Percentiles rank a stretch among this genome's conserved stretches.
Evolutionary conservation across 1,140 invertebrate genomes (phyloP).

Genomic region (Plectrocnemia conspersa): DNA sequence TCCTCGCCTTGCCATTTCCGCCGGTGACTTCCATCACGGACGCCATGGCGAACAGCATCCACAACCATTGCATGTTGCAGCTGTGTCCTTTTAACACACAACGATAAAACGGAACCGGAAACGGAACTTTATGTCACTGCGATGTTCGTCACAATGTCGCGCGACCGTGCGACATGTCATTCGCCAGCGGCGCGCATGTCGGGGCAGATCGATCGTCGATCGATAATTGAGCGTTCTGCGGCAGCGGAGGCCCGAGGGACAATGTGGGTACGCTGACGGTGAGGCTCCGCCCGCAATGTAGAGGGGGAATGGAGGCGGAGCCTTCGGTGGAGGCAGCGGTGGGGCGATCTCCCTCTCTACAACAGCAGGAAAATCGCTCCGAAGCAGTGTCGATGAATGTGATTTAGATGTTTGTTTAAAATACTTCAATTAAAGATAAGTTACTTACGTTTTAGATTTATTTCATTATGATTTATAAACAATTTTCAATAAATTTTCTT

Average conservation of each 20-base stretch:
- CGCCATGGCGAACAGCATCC: constrained; percentile 45
- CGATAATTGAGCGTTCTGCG: constrained; percentile 20
- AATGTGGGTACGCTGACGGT: constrained; percentile 6
- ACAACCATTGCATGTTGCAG: constrained; percentile 50
- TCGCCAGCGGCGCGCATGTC: background rate
- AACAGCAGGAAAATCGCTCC: constrained; percentile 2
- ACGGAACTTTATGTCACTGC: background rate
- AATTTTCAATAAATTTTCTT: too few species aligned
- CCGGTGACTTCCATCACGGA: constrained; percentile 44
- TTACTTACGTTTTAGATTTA: too few species aligned
- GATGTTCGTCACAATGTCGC: background rate
- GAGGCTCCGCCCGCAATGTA: background rate
- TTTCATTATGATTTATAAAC: too few species aligned
- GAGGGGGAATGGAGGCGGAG: constrained; percentile 7
- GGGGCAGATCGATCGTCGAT: constrained; percentile 20
- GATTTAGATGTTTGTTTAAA: too few species aligned
- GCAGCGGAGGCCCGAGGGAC: background rate
- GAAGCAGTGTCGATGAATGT: too few species aligned
- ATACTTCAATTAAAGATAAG: too few species aligned
- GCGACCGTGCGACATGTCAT: background rate
- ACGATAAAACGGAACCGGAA: background rate
- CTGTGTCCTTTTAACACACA: background rate
- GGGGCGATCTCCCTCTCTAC: background rate
- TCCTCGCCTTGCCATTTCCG: constrained; percentile 43
- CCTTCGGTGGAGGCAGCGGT: background rate